Evolutionary conservation across 2,797 vertebrate species (phyloP), one percentile per base, ranked within the genome.

Genomic region (Labroides dimidiatus): DNA sequence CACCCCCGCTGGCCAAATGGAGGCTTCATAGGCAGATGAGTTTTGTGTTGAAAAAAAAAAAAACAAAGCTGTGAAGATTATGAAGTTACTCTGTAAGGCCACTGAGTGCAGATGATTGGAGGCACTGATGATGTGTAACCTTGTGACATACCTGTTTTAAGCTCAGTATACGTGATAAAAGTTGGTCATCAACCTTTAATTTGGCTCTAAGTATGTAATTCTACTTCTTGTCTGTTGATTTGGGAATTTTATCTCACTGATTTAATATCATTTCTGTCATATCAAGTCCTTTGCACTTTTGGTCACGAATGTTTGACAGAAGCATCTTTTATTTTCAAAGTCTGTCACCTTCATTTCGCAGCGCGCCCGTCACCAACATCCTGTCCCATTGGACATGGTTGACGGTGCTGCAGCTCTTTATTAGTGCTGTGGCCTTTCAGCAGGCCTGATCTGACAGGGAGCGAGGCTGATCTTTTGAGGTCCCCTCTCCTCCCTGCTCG

Each of bases 381-480:
- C 69, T 54, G 68, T 77, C 62, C 80, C 75, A 74, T 77, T 64
- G 72, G 84, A 88, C 75, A 69, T 59, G 75, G 78, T 78, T 79
- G 77, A 75, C 27, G 66, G 69, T 55, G 72, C 69, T 36, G 55
- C 55, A 3, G 64, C 9, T 23, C 62, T 87, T 78, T 80, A 75
- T 80, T 84, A 71, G 72, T 30, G 77, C 66, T 24, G 67, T 76
- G 87, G 78, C 80, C 82, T 84, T 84, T 87, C 62, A 44, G 71
- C 56, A 6, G 73, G 80, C 62, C 72, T 21, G 72, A 64, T 71
- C 66, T 89, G 89, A 90, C 83, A 74, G 89, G 60, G 77, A 86
- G 81, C 62, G 69, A 63, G 64, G 80, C 68, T 77, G 89, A 92
- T 92, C 89, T 87, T 93, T 87, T 85, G 77, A 88, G 91, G 82